Evolutionary conservation across 1,140 invertebrate genomes (phyloP), one percentile per base, ranked within the genome.

Genomic region (Scaptomyza pallida): DNA sequence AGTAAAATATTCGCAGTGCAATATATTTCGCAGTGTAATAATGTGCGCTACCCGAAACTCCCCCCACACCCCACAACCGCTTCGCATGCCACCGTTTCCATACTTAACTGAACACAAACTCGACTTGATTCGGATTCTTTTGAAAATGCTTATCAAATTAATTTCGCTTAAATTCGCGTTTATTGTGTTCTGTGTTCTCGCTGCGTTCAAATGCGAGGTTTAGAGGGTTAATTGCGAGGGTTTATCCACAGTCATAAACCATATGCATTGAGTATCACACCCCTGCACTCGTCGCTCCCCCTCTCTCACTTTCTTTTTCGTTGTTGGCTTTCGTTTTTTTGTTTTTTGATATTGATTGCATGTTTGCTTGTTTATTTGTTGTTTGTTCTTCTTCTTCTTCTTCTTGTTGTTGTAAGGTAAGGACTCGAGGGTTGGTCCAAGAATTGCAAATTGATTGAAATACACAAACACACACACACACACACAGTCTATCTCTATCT

Each of bases 81-180:
- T n/a, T n/a, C n/a, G n/a, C n/a, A n/a, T n/a, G n/a, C n/a, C n/a
- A n/a, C n/a, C n/a, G n/a, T n/a, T n/a, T n/a, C n/a, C n/a, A n/a
- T n/a, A 21, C 45, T 10, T 47, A 16, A 60, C 26, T 23, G 19
- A 37, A 15, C 23, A n/a, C 41, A n/a, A n/a, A 37, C n/a, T 37
- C 33, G 33, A n/a, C n/a, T 37, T 3, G 33, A n/a, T 37, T 37
- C 33, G 33, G 45, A 43, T 62, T 68, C 62, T 65, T 64, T 83
- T 61, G 47, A 78, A 68, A 83, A 83, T 82, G 79, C 80, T 89
- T 89, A 89, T 89, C 85, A 89, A 89, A 89, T 89, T 89, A 89
- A 89, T 88, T 88, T 88, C 75, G 75, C 75, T 88, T 82, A 82
- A 88, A 81, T 89, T 85, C 86, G 70, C 70, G 73, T 73, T 86